Base-by-base conservation (phyloP, 2,797 vertebrate genomes). In the Schizopygopsis malacanthus region DNA sequence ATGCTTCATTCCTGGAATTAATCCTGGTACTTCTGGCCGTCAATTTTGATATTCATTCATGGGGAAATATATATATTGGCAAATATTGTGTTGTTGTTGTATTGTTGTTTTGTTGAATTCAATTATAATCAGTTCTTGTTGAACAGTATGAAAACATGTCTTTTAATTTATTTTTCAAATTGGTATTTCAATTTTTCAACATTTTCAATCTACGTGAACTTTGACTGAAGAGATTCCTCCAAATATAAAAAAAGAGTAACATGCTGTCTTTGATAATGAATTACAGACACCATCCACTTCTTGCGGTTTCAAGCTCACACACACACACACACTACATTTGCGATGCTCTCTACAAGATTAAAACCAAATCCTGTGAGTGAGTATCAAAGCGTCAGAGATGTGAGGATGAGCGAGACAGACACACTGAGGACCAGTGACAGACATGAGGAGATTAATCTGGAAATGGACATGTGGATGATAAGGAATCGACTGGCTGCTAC, bases 271-370 rank as follows among this genome's bases (percentile, higher is more conserved):
- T 61, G 59, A 13, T 63, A 63, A 63, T 63, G n/a, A 63, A 28
- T 13, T 13, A 12, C 12, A 63, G n/a, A 47, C 59, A 59, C 9
- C 15, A n/a, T 76, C 43, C 47, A 47, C 20, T n/a, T n/a, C 4
- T 70, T 18, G 9, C 33, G 28, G 16, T 33, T 52, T 45, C 61
- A 71, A 50, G 33, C 67, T 69, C 80, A 81, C 45, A 39, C 39
- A 43, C 65, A 6, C 65, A 6, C 50, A 52, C 50, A 83, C 37
- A 61, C 45, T 8, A 28, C 4, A 8, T 84, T 70, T 79, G 75
- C 16, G 10, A 76, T 67, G 83, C 83, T 84, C 37, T 70, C 63
- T 56, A 70, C 75, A 79, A 85, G 65, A 85, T 85, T 85, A 85
- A 79, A 79, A 85, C 16, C 75, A 54, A 79, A 79, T 79, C 76